Conservation (phyloP, 2,797 vertebrate species). For the Liasis olivaceus region DNA sequence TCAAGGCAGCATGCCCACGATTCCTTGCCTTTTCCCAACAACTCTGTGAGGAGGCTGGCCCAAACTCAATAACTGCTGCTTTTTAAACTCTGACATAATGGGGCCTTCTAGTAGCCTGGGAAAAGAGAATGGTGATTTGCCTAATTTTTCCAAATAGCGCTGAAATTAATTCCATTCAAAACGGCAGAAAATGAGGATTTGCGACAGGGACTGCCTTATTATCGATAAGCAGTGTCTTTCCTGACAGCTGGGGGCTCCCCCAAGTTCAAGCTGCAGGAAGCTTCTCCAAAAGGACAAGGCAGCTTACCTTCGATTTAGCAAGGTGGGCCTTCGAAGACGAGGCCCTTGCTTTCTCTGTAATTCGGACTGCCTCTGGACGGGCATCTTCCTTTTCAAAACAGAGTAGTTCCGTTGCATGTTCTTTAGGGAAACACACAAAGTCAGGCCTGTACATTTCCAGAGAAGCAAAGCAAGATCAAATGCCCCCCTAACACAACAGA, state of each 20-base stretch:
- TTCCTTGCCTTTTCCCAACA: too few relatives aligned
- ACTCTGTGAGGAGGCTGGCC: too few relatives aligned
- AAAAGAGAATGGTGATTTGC: too few relatives aligned
- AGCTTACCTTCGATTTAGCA: slow-evolving; percentile 84
- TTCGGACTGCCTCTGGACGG: slow-evolving; percentile 73
- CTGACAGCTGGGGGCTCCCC: neutral
- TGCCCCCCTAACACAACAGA: neutral
- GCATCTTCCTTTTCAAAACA: slow-evolving; percentile 74
- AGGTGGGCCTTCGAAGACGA: slow-evolving; percentile 76
- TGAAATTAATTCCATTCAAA: too few relatives aligned
- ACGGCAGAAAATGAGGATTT: too few relatives aligned
- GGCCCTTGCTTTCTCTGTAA: slow-evolving; percentile 74
- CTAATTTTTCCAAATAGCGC: too few relatives aligned
- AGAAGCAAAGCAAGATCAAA: neutral
- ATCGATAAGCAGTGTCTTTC: neutral
- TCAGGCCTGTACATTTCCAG: neutral
- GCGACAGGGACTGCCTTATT: neutral
- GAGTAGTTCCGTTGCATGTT: slow-evolving; percentile 74
- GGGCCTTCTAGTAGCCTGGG: too few relatives aligned
- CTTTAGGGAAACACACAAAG: slow-evolving; percentile 57
- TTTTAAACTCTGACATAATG: neutral
- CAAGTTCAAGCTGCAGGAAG: neutral
- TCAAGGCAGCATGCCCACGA: neutral
- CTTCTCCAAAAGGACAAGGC: neutral
- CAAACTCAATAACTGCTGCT: neutral